Evolutionary conservation across 2,113 vertebrate genomes (phyloP), one percentile per base, ranked within the genome.

Genomic region (Opisthocomus hoazin): DNA sequence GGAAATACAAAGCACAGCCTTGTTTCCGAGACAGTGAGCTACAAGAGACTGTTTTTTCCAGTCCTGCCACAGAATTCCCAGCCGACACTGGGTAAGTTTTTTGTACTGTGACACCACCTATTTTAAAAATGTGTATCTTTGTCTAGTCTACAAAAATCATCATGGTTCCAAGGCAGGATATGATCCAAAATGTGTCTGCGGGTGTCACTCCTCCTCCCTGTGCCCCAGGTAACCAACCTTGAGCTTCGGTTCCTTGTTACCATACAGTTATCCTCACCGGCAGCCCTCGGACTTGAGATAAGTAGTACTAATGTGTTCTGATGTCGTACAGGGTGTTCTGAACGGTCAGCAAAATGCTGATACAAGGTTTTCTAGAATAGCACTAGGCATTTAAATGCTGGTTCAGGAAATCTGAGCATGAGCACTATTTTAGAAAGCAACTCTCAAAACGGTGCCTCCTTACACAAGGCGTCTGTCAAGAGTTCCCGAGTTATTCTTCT

Each of bases 321-420:
- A 30, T 26, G 79, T 83, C 48, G 63, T 23, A 16, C 85, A 37
- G 71, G 36, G 15, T 80, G 88, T 88, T 93, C 82, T 76, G 50
- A 95, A 29, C 13, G 54, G 89, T 89, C 91, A 93, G 94, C 90
- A 93, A 65, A 82, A 91, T 1, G 29, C 91, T 93, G 81, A 96
- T 79, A 48, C 0, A 63, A n/a, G 20, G 56, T 19, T 87, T 77
- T 93, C 75, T 45, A 53, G 63, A 93, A 74, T 9, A 92, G 64
- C 53, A 64, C 30, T 4, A 53, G 69, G 81, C 37, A 29, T 74
- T 15, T 17, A 92, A 95, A 92, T 58, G 87, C 65, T 94, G 66
- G n/a, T 78, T 96, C 82, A 95, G 77, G 94, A 90, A 95, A 88
- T 89, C 60, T 54, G 46, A 94, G 65, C 69, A 29, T 0, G 0